Conservation (phyloP, 1,140 invertebrate species). For the Stenopsyche tienmushanensis region DNA sequence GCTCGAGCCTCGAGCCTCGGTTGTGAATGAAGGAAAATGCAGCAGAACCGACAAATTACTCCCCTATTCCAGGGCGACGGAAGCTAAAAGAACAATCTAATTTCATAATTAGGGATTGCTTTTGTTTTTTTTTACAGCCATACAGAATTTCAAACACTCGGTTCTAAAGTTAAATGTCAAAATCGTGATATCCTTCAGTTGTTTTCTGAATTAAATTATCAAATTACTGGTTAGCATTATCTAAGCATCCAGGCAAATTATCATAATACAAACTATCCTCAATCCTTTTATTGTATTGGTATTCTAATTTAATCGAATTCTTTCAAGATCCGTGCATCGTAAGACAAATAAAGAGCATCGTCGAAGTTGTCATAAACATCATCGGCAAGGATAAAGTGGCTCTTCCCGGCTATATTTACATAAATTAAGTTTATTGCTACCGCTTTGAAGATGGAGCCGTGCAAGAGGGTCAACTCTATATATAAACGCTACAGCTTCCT, state of each 20-base stretch:
- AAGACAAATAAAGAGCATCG: background rate
- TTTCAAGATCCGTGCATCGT: too few relatives aligned
- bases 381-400: background rate
- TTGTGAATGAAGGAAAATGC: background rate
- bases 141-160: too few relatives aligned
- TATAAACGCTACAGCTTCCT: too few relatives aligned
- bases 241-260: background rate
- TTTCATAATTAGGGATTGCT: too few relatives aligned
- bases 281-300: too few relatives aligned
- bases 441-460: background rate
- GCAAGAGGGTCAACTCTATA: background rate
- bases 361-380: background rate
- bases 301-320: too few relatives aligned
- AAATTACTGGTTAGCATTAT: too few relatives aligned
- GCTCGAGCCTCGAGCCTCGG: background rate
- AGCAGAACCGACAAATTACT: background rate
- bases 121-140: too few relatives aligned
- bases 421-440: background rate
- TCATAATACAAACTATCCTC: background rate
- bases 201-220: too few relatives aligned
- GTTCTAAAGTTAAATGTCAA: too few relatives aligned
- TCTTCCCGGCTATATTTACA: background rate
- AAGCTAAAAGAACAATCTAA: too few relatives aligned
- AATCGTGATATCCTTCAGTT: too few relatives aligned
- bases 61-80: background rate